These are phyloP conservation scores for Fistularia commersonii DNA, from an alignment of 2,797 vertebrate genomes.

Conservation along the genomic window DNA sequence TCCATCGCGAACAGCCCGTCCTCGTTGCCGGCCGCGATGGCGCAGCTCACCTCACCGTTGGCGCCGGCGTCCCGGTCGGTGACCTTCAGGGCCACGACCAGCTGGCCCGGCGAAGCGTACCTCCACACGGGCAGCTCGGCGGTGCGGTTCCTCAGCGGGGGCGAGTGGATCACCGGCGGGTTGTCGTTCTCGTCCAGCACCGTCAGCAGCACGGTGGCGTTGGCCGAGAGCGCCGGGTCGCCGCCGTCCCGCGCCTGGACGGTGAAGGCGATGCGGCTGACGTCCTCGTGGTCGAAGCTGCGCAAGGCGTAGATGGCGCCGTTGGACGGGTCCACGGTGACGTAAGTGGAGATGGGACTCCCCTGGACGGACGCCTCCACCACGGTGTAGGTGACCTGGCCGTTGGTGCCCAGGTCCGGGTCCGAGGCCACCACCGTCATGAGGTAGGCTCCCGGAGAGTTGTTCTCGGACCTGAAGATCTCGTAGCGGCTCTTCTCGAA, in stretches of 20 bases:
- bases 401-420: constrained; percentile 90
- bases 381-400: constrained; percentile 92
- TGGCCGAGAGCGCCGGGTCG: constrained; percentile 77
- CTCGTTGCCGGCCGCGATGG: constrained; percentile 85
- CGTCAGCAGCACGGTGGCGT: constrained; percentile 87
- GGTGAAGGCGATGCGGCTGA: constrained; percentile 85
- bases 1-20: constrained; percentile 87
- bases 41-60: constrained; percentile 92
- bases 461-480: constrained; percentile 94
- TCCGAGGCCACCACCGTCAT: constrained; percentile 91
- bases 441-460: constrained; percentile 90
- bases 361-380: constrained; percentile 83
- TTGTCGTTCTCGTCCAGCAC: constrained; percentile 96
- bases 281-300: constrained; percentile 93
- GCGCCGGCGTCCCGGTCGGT: constrained; percentile 89
- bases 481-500: constrained; percentile 94
- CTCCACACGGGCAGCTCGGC: constrained; percentile 87
- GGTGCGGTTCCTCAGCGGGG: constrained; percentile 84
- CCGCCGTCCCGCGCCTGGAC: constrained; percentile 90
- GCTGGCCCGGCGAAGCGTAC: constrained; percentile 83
- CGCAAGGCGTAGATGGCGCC: constrained; percentile 91
- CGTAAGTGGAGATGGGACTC: constrained; percentile 88
- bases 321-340: constrained; percentile 92
- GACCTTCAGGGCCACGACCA: constrained; percentile 84
- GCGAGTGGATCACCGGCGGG: constrained; percentile 83